A percentile compares a stretch with the other conserved stretches of the same genome.
phyloP scores from a whole-genome alignment of 2,888 invertebrate species.

The Meloe dianella region DNA sequence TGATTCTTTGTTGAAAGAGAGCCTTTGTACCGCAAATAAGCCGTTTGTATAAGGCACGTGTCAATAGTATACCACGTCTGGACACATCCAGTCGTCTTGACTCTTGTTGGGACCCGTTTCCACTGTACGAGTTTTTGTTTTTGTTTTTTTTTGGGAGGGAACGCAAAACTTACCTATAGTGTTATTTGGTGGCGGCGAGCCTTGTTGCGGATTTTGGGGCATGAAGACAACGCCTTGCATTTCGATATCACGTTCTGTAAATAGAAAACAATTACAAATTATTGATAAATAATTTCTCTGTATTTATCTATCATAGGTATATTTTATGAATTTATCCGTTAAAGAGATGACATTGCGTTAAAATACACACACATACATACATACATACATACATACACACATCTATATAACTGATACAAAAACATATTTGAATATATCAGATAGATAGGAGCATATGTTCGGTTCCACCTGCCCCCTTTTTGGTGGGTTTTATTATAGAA shows the following conservation, averaged over 20 bases:
- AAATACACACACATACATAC: constrained; percentile 17
- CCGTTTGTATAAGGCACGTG: too few relatives aligned
- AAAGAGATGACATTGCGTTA: constrained; percentile 17
- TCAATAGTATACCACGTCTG: too few relatives aligned
- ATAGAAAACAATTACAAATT: constrained; percentile 32
- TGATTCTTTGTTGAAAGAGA: too few relatives aligned
- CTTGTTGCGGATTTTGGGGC: constrained; percentile 56
- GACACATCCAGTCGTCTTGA: too few relatives aligned
- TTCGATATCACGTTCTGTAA: constrained; percentile 55
- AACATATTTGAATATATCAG: constrained; percentile 42
- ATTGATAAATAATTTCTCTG: constrained; percentile 1
- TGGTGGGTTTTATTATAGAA: constrained; percentile 37
- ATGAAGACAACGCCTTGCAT: constrained; percentile 59
- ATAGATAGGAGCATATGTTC: constrained; percentile 52
- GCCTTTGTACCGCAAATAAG: too few relatives aligned
- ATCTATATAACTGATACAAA: constrained; percentile 28
- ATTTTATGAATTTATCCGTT: constrained; percentile 6
- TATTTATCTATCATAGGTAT: too few relatives aligned
- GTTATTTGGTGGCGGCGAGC: constrained; percentile 54
- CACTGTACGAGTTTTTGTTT: too few relatives aligned
- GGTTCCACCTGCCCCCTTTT: constrained; percentile 52
- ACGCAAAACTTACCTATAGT: constrained; percentile 50
- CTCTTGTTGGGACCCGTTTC: too few relatives aligned
- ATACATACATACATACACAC: too few relatives aligned
- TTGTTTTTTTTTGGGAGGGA: too few relatives aligned